Evolutionary conservation across 1,140 invertebrate species (phyloP).

Genomic region (Drosophila busckii): DNA sequence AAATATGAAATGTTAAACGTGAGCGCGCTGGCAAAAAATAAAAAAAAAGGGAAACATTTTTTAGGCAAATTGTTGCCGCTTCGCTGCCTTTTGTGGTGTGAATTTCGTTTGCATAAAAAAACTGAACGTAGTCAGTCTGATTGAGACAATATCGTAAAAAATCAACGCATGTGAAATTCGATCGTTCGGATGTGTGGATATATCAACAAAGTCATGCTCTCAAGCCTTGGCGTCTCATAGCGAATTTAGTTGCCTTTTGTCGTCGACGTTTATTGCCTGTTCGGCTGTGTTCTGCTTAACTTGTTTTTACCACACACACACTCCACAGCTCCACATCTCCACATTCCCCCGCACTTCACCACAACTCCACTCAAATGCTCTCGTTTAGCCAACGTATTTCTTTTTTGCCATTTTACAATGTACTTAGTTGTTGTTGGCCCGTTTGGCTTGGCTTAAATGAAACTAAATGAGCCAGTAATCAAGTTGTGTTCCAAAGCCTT

Average conservation of each 20-base stretch:
- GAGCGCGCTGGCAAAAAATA: too few relatives aligned
- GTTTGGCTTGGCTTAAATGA: constrained; percentile 68
- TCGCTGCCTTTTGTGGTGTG: constrained; percentile 24
- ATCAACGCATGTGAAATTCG: constrained; percentile 65
- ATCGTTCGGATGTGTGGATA: constrained; percentile 33
- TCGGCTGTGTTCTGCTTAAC: constrained; percentile 61
- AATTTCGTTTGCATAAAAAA: constrained; percentile 23
- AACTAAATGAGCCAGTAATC: constrained; percentile 75
- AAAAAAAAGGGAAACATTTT: constrained; percentile 1
- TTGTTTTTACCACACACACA: constrained; percentile 62
- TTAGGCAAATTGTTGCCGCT: background rate
- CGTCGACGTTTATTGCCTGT: constrained; percentile 57
- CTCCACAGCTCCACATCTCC: too few relatives aligned
- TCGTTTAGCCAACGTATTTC: constrained; percentile 23
- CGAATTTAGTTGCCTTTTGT: constrained; percentile 64
- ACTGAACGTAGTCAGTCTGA: constrained; percentile 41
- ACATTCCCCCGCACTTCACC: constrained; percentile 14
- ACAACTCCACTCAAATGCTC: constrained; percentile 59
- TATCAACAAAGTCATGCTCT: background rate
- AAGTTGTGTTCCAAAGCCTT: constrained; percentile 71
- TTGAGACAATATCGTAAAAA: constrained; percentile 70
- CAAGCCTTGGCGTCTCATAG: constrained; percentile 30
- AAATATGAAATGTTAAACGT: background rate
- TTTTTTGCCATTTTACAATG: constrained; percentile 57
- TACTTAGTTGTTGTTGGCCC: constrained; percentile 23